A percentile compares a stretch with the other conserved stretches of the same genome.
These are phyloP conservation scores for Callospermophilus lateralis DNA, from an alignment of 2,113 vertebrate genomes.

Conservation along the genomic window DNA sequence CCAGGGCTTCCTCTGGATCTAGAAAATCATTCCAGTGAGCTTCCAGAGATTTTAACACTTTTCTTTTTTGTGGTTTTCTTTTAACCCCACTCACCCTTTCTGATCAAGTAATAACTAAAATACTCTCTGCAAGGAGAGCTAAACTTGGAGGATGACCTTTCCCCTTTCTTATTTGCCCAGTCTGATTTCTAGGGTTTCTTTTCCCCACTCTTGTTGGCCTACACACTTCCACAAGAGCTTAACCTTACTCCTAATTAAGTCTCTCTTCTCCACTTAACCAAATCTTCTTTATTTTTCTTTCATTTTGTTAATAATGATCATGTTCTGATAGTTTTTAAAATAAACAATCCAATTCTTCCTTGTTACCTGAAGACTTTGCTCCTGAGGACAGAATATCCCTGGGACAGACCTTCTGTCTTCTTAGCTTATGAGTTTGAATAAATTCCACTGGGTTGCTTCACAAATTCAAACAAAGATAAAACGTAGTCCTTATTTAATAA, in stretches of 20 bases:
- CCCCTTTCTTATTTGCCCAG: neutral
- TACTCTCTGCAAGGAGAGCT: neutral
- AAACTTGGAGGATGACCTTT: neutral
- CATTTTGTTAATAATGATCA: neutral
- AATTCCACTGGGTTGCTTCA: neutral
- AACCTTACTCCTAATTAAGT: neutral
- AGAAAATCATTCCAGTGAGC: neutral
- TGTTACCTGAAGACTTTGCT: neutral
- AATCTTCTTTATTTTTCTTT: neutral
- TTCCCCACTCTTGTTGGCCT: neutral
- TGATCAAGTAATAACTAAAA: neutral
- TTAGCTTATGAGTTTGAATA: neutral
- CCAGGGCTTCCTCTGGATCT: neutral
- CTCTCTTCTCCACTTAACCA: neutral
- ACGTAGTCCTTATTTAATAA: neutral
- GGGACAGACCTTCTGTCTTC: neutral
- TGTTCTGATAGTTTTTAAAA: neutral
- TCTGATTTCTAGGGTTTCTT: neutral
- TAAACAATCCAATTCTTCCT: neutral
- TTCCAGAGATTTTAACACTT: neutral
- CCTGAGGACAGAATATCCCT: neutral
- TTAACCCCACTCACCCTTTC: neutral
- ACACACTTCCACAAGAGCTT: neutral
- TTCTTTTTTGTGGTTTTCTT: neutral
- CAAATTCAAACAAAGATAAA: neutral